Evolutionary conservation across 2,888 invertebrate genomes (phyloP).

Genomic region (Hydropsyche betteni): DNA sequence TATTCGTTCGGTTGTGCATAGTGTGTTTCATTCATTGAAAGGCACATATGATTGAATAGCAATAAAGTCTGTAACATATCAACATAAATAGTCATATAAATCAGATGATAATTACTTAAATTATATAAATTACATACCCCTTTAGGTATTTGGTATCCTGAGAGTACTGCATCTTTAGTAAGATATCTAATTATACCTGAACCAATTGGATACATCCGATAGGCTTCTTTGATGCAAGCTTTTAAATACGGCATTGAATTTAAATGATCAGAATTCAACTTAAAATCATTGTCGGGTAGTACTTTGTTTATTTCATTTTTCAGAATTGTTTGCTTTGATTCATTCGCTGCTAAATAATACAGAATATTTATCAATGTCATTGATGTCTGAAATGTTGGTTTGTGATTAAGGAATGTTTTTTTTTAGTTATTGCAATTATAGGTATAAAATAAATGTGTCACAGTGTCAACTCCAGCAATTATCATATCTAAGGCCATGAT

Average conservation of each 20-base stretch:
- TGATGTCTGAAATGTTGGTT: slow-evolving; percentile 57
- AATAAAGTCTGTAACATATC: slow-evolving; percentile 78
- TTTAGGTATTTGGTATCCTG: slow-evolving; percentile 61
- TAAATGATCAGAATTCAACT: slow-evolving; percentile 40
- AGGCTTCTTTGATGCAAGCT: slow-evolving; percentile 72
- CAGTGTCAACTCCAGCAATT: slow-evolving; percentile 76
- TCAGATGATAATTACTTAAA: no score
- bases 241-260: slow-evolving; percentile 63
- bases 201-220: slow-evolving; percentile 61
- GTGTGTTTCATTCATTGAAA: slow-evolving; percentile 66
- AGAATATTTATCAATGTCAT: slow-evolving; percentile 60
- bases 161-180: slow-evolving; percentile 60
- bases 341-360: slow-evolving; percentile 67
- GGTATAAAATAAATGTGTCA: slow-evolving; percentile 56
- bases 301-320: slow-evolving; percentile 58
- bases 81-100: no score
- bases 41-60: slow-evolving; percentile 76
- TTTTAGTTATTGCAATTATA: background rate
- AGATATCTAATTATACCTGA: slow-evolving; percentile 58
- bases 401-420: background rate
- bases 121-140: slow-evolving; percentile 57
- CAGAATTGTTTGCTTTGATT: slow-evolving; percentile 65
- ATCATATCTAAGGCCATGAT: slow-evolving; percentile 77
- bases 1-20: slow-evolving; percentile 68
- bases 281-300: slow-evolving; percentile 54